A percentile compares a stretch with the other conserved stretches of the same genome.
These are phyloP conservation scores for Fistularia tabacaria DNA, from an alignment of 2,797 vertebrate genomes.

Conservation along the genomic window DNA sequence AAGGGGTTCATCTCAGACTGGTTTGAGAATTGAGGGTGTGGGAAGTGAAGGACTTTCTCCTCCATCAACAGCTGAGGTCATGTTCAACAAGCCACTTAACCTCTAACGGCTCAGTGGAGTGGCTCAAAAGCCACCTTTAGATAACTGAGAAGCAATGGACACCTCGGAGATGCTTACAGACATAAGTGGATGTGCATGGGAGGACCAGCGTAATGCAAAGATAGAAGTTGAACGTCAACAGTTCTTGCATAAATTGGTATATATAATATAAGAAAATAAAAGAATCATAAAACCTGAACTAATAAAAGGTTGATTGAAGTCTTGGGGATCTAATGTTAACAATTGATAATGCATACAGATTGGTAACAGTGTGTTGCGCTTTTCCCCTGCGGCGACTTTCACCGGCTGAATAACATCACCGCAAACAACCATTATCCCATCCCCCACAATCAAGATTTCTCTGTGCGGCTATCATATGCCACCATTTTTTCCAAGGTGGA, in stretches of 20 bases:
- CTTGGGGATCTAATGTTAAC: no score
- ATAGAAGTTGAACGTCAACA: background rate
- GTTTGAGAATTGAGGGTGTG: conserved; percentile 25
- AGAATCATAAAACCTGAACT: no score
- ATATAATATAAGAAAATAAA: no score
- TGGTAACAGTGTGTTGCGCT: no score
- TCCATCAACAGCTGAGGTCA: conserved; percentile 24
- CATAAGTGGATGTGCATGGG: conserved; percentile 1
- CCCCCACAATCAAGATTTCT: no score
- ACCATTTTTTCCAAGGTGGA: no score
- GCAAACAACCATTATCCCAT: no score
- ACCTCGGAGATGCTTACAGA: conserved; percentile 7
- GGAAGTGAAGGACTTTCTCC: conserved; percentile 13
- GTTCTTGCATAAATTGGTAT: background rate
- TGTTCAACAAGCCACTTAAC: conserved; percentile 53
- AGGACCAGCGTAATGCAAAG: background rate
- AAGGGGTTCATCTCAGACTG: conserved; percentile 14
- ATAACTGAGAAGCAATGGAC: conserved; percentile 28
- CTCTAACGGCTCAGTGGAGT: conserved; percentile 26
- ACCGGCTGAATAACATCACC: no score
- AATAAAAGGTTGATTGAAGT: no score
- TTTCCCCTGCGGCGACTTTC: no score
- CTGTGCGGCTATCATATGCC: no score
- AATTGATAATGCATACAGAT: no score
- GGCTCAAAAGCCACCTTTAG: conserved; percentile 20